phyloP scores from a whole-genome alignment of 2,797 vertebrate species.

The Smutsia gigantea region DNA sequence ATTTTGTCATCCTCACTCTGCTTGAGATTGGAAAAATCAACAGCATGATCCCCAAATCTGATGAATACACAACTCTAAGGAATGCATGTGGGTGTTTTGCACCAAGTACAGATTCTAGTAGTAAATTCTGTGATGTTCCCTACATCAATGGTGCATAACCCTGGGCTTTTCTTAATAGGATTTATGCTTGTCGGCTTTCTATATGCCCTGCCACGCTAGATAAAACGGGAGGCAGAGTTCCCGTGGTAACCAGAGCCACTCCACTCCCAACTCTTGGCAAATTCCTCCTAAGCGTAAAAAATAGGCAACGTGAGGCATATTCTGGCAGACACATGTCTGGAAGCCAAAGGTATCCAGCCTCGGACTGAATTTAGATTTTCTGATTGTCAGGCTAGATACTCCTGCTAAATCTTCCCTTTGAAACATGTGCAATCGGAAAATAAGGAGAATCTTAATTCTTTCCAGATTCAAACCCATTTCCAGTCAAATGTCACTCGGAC shows the following conservation, averaged over 20 bases:
- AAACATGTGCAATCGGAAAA: slow-evolving; percentile 67
- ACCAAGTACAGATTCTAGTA: slow-evolving; percentile 50
- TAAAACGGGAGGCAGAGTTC: slow-evolving; percentile 76
- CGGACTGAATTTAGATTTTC: slow-evolving; percentile 25
- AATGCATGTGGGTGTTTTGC: slow-evolving; percentile 53
- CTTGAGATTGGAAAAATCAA: slow-evolving; percentile 72
- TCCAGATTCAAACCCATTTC: slow-evolving; percentile 59
- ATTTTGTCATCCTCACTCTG: slow-evolving; percentile 33
- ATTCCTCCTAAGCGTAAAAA: slow-evolving; percentile 64
- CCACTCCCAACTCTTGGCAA: slow-evolving; percentile 71
- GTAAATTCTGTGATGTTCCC: slow-evolving; percentile 73
- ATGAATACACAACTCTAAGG: slow-evolving; percentile 58
- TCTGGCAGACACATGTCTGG: neutral
- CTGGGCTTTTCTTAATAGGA: slow-evolving; percentile 82
- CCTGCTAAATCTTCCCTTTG: slow-evolving; percentile 69
- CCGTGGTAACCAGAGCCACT: slow-evolving; percentile 80
- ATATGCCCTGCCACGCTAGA: slow-evolving; percentile 67
- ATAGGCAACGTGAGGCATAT: neutral
- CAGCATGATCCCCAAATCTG: neutral
- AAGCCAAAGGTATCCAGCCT: slow-evolving; percentile 44
- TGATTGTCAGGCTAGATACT: slow-evolving; percentile 24
- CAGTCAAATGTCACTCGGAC: slow-evolving; percentile 79
- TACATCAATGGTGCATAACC: slow-evolving; percentile 69
- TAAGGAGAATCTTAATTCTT: slow-evolving; percentile 69
- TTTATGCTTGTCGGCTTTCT: slow-evolving; percentile 79